Evolutionary conservation across 2,797 vertebrate species (phyloP).

Genomic region (Phoebastria nigripes): DNA sequence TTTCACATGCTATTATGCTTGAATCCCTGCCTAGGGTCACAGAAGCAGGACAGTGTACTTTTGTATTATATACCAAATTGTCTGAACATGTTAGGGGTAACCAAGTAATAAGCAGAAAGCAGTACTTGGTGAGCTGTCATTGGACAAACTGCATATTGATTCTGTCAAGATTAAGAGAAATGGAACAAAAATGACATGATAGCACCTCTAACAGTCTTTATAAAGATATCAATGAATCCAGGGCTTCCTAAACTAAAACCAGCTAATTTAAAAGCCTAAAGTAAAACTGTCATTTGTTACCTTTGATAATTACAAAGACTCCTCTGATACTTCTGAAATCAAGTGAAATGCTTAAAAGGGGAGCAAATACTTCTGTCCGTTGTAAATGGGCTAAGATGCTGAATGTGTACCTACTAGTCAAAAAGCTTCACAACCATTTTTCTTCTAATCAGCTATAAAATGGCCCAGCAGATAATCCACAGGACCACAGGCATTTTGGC

Average conservation of each 20-base stretch:
- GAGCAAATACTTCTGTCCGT: neutral
- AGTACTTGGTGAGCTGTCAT: neutral
- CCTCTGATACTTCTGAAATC: neutral
- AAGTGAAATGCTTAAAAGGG: neutral
- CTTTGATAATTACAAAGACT: neutral
- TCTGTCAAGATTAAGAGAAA: neutral
- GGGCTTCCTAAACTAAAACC: neutral
- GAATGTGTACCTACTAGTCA: neutral
- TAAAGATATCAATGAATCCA: neutral
- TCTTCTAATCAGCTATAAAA: slow-evolving; percentile 22
- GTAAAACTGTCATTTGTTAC: neutral
- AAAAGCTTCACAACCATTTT: neutral
- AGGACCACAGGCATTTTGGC: slow-evolving; percentile 27
- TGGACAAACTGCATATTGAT: neutral
- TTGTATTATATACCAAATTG: neutral
- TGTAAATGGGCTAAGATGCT: neutral
- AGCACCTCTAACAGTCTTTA: neutral
- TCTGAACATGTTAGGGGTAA: neutral
- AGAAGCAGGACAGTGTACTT: neutral
- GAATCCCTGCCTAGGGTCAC: neutral
- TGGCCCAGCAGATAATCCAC: slow-evolving; percentile 11
- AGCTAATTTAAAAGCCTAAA: neutral
- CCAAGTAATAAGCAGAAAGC: neutral
- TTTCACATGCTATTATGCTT: neutral
- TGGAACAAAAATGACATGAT: neutral